Evolutionary conservation across 2,797 vertebrate genomes (phyloP), one percentile per base, ranked within the genome.

Genomic region (Podarcis lilfordi): DNA sequence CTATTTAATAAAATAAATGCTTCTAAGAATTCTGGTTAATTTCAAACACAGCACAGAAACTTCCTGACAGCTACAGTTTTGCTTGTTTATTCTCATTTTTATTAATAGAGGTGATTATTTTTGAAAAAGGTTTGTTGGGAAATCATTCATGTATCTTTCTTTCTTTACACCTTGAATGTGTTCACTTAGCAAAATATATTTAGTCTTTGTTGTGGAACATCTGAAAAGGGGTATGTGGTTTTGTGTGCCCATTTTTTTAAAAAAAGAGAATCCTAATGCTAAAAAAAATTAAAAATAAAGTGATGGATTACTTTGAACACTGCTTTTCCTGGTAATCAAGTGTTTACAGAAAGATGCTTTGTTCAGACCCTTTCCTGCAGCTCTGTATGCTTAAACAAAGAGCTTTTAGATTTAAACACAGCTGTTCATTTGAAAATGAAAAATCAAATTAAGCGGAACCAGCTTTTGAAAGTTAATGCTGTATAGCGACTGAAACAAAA

Each of bases 381-480:
- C 94, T 93, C 95, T 96, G 96, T 96, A 95, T 95, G 95, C 94
- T 96, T 96, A 96, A 97, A 97, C 97, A 97, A 97, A 97, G 96
- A 94, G 89, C 95, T 96, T 96, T 96, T 93, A 96, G 96, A 95
- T 95, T 96, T 97, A 96, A 96, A 97, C 97, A 97, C 97, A 97
- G 97, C 97, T 97, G 97, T 96, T 96, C 95, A 89, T 95, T 96
- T 96, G 94, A 96, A 96, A 96, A 97, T 95, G 95, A 96, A 96
- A 96, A 97, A 96, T 96, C 96, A 96, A 95, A 97, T 97, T 96
- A 96, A 96, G 94, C 95, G 92, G 96, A 97, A 96, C 94, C 94
- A 94, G 97, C 96, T 96, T 97, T 96, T 97, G 96, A 95, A 96
- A 97, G 96, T 95, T 95, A 96, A 94, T 95, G 96, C 96, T 94